Evolutionary conservation across 2,888 invertebrate genomes (phyloP).

Genomic region (Nebria salina): DNA sequence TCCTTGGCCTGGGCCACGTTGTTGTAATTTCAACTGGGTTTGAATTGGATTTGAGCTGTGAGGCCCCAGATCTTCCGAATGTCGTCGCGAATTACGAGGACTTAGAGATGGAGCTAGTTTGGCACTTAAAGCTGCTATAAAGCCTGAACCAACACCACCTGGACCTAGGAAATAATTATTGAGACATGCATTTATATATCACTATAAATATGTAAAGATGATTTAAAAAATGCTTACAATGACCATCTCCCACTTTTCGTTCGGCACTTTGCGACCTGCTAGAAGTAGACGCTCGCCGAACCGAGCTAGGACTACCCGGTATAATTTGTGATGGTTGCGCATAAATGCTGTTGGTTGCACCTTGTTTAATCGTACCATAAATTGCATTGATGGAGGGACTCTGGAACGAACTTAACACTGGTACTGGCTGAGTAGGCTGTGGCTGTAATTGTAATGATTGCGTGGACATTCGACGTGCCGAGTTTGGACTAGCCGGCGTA

Average conservation of each 20-base stretch:
- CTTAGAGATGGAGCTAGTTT: conserved; percentile 73
- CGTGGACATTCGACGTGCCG: conserved; percentile 68
- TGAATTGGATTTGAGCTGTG: conserved; percentile 49
- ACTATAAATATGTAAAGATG: neutral
- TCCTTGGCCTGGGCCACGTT: conserved; percentile 66
- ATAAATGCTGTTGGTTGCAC: conserved; percentile 57
- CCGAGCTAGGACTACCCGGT: conserved; percentile 65
- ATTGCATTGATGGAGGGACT: conserved; percentile 54
- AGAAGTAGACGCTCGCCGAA: conserved; percentile 63
- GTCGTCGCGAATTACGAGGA: conserved; percentile 67
- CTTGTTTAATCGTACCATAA: conserved; percentile 56
- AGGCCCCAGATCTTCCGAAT: conserved; percentile 60
- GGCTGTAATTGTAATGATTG: conserved; percentile 57
- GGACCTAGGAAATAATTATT: conserved; percentile 56
- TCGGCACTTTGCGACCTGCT: conserved; percentile 71
- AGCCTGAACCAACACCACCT: conserved; percentile 70
- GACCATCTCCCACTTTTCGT: conserved; percentile 66
- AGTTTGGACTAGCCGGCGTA: conserved; percentile 85
- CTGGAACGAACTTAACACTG: conserved; percentile 61
- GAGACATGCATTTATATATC: neutral
- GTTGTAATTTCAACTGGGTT: conserved; percentile 61
- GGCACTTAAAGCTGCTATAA: conserved; percentile 78
- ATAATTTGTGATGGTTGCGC: conserved; percentile 66
- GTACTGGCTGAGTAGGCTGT: conserved; percentile 53
- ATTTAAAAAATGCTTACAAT: conserved; percentile 41